Base-by-base conservation (phyloP, 2,888 invertebrate genomes). In the Spisula subtruncata region DNA sequence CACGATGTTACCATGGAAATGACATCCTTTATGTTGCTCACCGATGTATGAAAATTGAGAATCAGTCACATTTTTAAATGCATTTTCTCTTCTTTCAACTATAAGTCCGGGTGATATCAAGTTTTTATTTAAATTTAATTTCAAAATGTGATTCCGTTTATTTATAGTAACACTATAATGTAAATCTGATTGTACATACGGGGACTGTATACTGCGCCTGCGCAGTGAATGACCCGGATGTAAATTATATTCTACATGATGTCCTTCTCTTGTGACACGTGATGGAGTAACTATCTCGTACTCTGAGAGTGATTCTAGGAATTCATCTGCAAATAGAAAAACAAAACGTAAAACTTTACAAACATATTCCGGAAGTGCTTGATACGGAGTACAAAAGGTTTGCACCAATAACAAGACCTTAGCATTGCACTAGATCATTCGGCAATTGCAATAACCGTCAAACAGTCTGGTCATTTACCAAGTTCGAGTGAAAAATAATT, bases 1-100 rank as follows among this genome's bases (percentile, higher is more conserved):
- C 86, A 98, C 97, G 90, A 98, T 97, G 94, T 97, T 97, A 93
- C 98, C 98, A 89, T 98, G 98, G 97, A 98, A 98, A 97, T 98
- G 98, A 96, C 98, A 98, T 86, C 97, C 90, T 6, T 87, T 85
- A 6, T 93, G 84, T n/a, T 90, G 84, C 10, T 89, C 93, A 92
- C 66, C 82, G 18, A 91, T 87, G 66, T 82, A 85, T 35, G 93
- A 89, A 89, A 96, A 95, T 4, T 79, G 86, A 6, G 94, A 94
- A 90, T 96, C 95, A 54, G 95, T 94, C 71, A 94, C 93, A 92
- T 95, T 95, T 87, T 93, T 91, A 88, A 92, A 94, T 29, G 85
- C 87, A 82, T 93, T 94, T 93, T 97, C 97, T 96, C 98, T 98
- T 86, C 98, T 97, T 97, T 98, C 98, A 93, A 98, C 97, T 90